These are phyloP conservation scores for Oreortyx pictus DNA, from an alignment of 2,797 vertebrate species.

Conservation along the genomic window DNA sequence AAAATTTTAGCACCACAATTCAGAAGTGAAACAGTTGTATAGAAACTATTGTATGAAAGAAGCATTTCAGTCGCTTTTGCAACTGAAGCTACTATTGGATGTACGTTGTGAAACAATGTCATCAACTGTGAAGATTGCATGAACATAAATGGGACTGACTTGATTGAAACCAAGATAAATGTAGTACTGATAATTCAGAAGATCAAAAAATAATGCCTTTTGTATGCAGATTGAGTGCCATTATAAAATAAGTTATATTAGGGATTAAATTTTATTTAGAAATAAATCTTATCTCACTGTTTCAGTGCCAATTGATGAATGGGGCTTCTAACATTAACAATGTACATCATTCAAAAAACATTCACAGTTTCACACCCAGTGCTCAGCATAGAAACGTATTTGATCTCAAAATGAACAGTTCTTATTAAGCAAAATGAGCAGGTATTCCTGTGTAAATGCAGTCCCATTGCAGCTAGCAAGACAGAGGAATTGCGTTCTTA, in stretches of 20 bases:
- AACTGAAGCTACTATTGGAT: not conserved
- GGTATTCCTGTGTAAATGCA: not conserved
- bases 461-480: not conserved
- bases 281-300: not conserved
- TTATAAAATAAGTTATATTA: not conserved
- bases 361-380: not conserved
- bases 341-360: not conserved
- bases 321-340: not conserved
- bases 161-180: not conserved
- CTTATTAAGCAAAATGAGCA: rapidly evolving
- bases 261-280: not conserved
- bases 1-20: not conserved
- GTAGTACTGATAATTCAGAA: not conserved
- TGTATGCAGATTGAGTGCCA: not conserved
- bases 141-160: not conserved
- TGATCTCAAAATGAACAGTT: not conserved
- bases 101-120: not conserved
- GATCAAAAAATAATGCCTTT: not conserved
- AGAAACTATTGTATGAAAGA: not conserved
- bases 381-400: not conserved
- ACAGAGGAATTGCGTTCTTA: not conserved
- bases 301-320: not conserved
- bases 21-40: not conserved
- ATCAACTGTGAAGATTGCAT: not conserved
- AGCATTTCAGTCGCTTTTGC: not conserved